Conservation (phyloP, 2,888 invertebrate genomes). For the Hypselothyrea guttata region DNA sequence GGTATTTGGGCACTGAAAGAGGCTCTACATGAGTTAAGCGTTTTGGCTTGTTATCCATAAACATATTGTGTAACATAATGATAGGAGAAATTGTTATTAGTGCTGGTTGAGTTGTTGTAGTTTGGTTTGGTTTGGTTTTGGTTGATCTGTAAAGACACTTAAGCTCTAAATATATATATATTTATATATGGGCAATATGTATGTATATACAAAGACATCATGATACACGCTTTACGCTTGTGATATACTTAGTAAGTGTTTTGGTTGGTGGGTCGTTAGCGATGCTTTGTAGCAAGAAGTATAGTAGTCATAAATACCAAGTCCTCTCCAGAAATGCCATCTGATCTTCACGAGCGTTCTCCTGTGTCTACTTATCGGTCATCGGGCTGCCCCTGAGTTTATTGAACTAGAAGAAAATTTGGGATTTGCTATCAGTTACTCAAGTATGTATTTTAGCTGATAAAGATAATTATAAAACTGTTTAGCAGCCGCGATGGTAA, state of each 20-base stretch:
- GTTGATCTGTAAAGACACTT: conserved; percentile 76
- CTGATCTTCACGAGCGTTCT: conserved; percentile 7
- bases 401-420: conserved; percentile 31
- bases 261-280: conserved; percentile 58
- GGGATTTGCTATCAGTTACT: background rate
- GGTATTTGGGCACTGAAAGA: conserved; percentile 87
- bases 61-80: conserved; percentile 20
- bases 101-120: conserved; percentile 76
- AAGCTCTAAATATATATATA: conserved; percentile 45
- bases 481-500: too few species aligned
- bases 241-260: conserved; percentile 72
- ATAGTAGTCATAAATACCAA: conserved; percentile 78
- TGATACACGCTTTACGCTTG: conserved; percentile 62
- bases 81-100: conserved; percentile 40
- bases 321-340: conserved; percentile 53
- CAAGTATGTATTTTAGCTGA: background rate
- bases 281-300: conserved; percentile 69
- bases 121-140: conserved; percentile 78
- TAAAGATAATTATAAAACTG: too few species aligned
- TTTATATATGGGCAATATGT: conserved; percentile 37
- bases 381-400: conserved; percentile 10
- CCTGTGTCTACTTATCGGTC: conserved; percentile 2
- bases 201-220: conserved; percentile 31
- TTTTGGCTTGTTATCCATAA: conserved; percentile 3
- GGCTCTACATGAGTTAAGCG: conserved; percentile 37